Percentiles rank a stretch among this genome's conserved stretches.
phyloP scores from a whole-genome alignment of 92 coral and sea anemone species.

The Chrysogorgia sp. region DNA sequence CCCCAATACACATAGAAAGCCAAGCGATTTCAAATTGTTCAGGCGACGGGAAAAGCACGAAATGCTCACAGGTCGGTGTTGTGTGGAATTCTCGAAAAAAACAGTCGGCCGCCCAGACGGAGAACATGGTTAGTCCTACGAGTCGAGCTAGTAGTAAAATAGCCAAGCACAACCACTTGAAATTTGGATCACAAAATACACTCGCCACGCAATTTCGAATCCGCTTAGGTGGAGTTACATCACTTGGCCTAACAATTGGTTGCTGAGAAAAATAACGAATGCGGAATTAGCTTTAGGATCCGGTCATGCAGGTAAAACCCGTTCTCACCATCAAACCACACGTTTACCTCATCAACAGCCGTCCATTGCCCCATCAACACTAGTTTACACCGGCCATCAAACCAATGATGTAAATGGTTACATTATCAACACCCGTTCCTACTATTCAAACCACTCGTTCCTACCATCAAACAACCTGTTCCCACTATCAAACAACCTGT shows the following conservation, averaged over 20 bases:
- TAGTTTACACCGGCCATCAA: too few relatives aligned
- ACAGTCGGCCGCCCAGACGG: constrained; percentile 60
- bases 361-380: too few relatives aligned
- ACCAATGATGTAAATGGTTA: too few relatives aligned
- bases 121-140: constrained; percentile 45
- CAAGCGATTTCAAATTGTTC: constrained; percentile 19
- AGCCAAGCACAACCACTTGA: constrained; percentile 5
- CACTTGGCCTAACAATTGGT: neutral
- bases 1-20: constrained; percentile 36
- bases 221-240: neutral
- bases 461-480: too few relatives aligned
- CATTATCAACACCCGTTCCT: too few relatives aligned
- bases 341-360: too few relatives aligned
- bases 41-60: constrained; percentile 51
- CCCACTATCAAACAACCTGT: too few relatives aligned
- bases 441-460: too few relatives aligned
- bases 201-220: neutral
- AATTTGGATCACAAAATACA: neutral
- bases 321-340: too few relatives aligned
- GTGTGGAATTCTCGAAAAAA: constrained; percentile 60
- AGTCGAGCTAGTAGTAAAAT: constrained; percentile 29
- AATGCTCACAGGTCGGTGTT: constrained; percentile 35
- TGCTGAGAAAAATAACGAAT: neutral
- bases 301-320: too few relatives aligned
- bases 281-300: neutral